phyloP scores from a whole-genome alignment of 1,140 invertebrate species.

The Macrosteles quadrilineatus region DNA sequence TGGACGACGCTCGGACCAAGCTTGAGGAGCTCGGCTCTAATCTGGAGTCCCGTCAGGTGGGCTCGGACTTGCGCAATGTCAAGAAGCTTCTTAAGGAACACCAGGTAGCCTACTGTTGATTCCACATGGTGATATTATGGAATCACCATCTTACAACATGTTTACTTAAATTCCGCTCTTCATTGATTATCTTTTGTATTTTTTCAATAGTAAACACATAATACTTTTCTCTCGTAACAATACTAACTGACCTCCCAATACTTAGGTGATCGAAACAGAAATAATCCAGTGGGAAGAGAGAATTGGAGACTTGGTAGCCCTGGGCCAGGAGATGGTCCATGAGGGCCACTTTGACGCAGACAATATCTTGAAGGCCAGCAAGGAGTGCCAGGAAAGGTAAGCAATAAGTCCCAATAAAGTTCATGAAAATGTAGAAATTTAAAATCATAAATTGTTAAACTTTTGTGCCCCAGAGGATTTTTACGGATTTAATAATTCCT shows the following conservation, averaged over 20 bases:
- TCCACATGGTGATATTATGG: too few relatives aligned
- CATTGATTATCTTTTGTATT: too few relatives aligned
- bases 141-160: too few relatives aligned
- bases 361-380: conserved; percentile 78
- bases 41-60: conserved; percentile 78
- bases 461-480: neutral
- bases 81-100: conserved; percentile 87
- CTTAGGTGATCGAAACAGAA: conserved; percentile 74
- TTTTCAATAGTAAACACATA: too few relatives aligned
- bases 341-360: conserved; percentile 92
- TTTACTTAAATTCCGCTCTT: too few relatives aligned
- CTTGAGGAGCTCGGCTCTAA: conserved; percentile 75
- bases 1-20: conserved; percentile 79
- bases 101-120: conserved; percentile 53
- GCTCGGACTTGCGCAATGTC: conserved; percentile 83
- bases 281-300: conserved; percentile 75
- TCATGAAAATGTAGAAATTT: conserved; percentile 35
- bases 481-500: neutral
- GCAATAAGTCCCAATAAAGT: conserved; percentile 30
- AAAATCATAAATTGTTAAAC: neutral
- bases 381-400: conserved; percentile 69
- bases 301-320: conserved; percentile 71
- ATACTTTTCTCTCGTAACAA: too few relatives aligned
- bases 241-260: too few relatives aligned
- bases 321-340: conserved; percentile 86